These are phyloP conservation scores for Syngnathus typhle DNA, from an alignment of 2,113 vertebrate species.

Conservation along the genomic window DNA sequence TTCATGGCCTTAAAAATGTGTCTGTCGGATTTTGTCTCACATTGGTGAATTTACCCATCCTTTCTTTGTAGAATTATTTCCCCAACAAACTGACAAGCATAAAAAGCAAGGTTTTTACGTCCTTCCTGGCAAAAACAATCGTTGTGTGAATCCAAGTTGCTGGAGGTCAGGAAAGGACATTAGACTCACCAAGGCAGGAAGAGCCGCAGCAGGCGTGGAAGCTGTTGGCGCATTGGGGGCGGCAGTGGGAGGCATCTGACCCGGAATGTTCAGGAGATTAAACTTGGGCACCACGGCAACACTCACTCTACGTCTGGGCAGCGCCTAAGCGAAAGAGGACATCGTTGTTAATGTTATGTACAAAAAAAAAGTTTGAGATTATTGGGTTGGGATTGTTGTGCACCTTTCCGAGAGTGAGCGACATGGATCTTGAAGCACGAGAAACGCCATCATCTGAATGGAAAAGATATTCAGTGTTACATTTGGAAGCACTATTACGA, in stretches of 20 bases:
- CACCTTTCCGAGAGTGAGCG: constrained; percentile 92
- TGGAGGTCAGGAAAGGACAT: constrained; percentile 6
- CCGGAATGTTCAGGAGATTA: constrained; percentile 87
- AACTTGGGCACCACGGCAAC: constrained; percentile 97
- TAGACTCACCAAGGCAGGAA: constrained; percentile 80
- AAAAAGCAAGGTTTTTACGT: not conserved
- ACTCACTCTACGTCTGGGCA: constrained; percentile 93
- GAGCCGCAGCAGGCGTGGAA: constrained; percentile 42
- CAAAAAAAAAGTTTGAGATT: not conserved
- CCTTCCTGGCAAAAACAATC: not conserved
- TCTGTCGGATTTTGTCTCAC: not conserved
- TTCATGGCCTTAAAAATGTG: not conserved
- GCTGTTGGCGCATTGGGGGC: constrained; percentile 65
- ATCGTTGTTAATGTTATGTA: not conserved
- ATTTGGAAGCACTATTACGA: not conserved
- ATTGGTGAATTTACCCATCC: not conserved
- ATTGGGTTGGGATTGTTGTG: not conserved
- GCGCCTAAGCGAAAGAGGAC: constrained; percentile 67
- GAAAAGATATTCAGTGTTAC: not conserved
- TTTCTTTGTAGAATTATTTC: not conserved
- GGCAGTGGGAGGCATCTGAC: constrained; percentile 72
- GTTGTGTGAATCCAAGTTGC: not conserved
- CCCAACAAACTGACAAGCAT: not conserved
- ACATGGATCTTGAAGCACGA: constrained; percentile 87
- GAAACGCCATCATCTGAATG: constrained; percentile 88